Base-by-base conservation (phyloP, 2,888 invertebrate genomes). In the Eristalis tenax region DNA sequence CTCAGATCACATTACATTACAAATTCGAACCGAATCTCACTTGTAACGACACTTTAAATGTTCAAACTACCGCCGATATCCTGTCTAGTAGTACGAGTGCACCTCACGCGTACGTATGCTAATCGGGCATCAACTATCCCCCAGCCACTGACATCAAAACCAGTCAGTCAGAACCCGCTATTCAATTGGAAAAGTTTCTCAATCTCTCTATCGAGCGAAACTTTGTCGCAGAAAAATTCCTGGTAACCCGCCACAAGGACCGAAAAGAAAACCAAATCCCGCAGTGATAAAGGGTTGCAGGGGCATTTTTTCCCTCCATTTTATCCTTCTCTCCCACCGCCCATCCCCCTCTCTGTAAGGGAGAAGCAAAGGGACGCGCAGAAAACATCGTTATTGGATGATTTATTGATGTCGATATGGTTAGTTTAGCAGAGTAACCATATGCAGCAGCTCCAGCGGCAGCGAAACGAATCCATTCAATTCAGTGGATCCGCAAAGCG, bases 371-470 rank as follows among this genome's bases (percentile, higher is more conserved):
- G 43, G 5, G 26, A 38, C 13, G 38, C 4, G 38, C 35, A 35
- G 38, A 76, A 66, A 75, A 81, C 69, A 83, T 77, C 91, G 92
- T 92, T 91, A 92, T 91, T 90, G 90, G 91, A 92, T 92, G 92
- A 92, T 92, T 92, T 92, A 92, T 92, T 92, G 91, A 91, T 91
- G 92, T 90, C 91, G 92, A 91, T 91, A 91, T 91, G 92, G 91
- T 91, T 91, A 91, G 91, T 91, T 92, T 91, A 90, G 89, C 90
- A 90, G 88, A 89, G 66, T 50, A 32, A 61, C 76, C 64, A 77
- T 70, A 76, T 71, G 71, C 76, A 66, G 69, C 63, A 32, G 40
- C 15, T 18, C 23, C 43, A 23, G 35, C 40, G 15, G n/a, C 35
- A 64, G 35, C 50, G 32, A 18, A 32, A 63, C 11, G 56, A 28